Conservation (phyloP, 2,888 invertebrate genomes). For the Ferdinandea cuprea region DNA sequence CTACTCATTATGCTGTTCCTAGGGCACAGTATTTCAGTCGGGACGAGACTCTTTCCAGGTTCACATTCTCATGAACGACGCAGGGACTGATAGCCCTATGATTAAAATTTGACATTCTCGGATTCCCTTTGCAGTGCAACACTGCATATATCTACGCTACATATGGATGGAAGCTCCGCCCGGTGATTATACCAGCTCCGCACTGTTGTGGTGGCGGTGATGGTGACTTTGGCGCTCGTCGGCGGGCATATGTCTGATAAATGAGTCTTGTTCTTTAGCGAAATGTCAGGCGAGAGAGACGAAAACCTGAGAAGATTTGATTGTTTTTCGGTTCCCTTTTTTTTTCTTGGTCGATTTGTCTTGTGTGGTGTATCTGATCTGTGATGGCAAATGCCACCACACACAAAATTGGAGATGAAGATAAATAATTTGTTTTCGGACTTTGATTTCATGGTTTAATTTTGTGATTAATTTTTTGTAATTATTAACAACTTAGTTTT, state of each 20-base stretch:
- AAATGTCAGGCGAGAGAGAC: constrained; percentile 48
- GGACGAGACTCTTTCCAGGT: constrained; percentile 1
- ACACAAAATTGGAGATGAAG: constrained; percentile 69
- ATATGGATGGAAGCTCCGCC: constrained; percentile 45
- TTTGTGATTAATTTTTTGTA: constrained; percentile 73
- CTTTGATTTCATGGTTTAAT: constrained; percentile 74
- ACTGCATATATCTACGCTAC: not conserved
- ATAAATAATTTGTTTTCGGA: constrained; percentile 74
- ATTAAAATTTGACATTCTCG: constrained; percentile 75
- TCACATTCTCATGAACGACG: constrained; percentile 24
- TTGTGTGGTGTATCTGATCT: constrained; percentile 50
- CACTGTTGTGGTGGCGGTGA: constrained; percentile 35
- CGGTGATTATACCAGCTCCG: constrained; percentile 54
- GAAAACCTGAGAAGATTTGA: constrained; percentile 27
- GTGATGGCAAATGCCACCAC: constrained; percentile 26
- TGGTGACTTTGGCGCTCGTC: constrained; percentile 66
- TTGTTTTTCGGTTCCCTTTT: constrained; percentile 64
- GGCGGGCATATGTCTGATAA: constrained; percentile 66
- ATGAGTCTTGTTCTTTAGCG: constrained; percentile 60
- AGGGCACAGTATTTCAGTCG: constrained; percentile 45
- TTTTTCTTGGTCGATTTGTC: constrained; percentile 32
- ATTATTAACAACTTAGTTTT: constrained; percentile 70
- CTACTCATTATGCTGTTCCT: constrained; percentile 70
- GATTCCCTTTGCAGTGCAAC: constrained; percentile 31
- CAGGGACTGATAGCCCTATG: constrained; percentile 61